These are phyloP conservation scores for Brenthis daphne DNA, from an alignment of 2,888 invertebrate species.

Conservation along the genomic window DNA sequence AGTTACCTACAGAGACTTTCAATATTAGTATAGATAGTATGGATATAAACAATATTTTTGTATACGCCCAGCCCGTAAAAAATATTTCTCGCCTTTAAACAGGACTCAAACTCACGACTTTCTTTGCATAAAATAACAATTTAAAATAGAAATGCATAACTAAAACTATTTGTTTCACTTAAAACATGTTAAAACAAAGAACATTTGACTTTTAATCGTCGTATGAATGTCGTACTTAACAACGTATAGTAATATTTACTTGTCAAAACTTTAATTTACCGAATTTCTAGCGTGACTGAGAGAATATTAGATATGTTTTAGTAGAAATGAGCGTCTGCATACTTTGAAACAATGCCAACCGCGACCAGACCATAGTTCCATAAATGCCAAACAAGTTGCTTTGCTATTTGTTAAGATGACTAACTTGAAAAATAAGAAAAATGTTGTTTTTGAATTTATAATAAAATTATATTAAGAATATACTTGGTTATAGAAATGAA, in stretches of 20 bases:
- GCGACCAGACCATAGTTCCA: constrained; percentile 8
- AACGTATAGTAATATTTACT: not conserved
- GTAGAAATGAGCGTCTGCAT: constrained; percentile 24
- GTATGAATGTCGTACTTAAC: not conserved
- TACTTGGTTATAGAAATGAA: too few relatives aligned
- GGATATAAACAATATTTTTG: too few relatives aligned
- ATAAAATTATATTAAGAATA: too few relatives aligned
- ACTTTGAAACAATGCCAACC: constrained; percentile 25
- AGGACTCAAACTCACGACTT: too few relatives aligned
- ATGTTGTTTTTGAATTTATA: not conserved
- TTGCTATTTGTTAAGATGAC: not conserved
- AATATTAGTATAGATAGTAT: too few relatives aligned
- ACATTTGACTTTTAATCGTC: not conserved
- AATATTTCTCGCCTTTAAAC: too few relatives aligned
- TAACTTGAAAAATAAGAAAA: constrained; percentile 4
- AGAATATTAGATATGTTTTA: constrained; percentile 23
- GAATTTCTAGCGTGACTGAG: constrained; percentile 16
- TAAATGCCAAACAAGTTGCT: constrained; percentile 6
- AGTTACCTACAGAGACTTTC: too few relatives aligned
- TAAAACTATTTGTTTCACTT: too few relatives aligned
- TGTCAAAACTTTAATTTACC: constrained; percentile 16
- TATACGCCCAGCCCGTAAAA: too few relatives aligned
- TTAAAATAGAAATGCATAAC: too few relatives aligned
- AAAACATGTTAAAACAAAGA: not conserved
- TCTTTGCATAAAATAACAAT: too few relatives aligned